Base-by-base conservation (phyloP, 2,797 vertebrate genomes). In the Todus mexicanus region DNA sequence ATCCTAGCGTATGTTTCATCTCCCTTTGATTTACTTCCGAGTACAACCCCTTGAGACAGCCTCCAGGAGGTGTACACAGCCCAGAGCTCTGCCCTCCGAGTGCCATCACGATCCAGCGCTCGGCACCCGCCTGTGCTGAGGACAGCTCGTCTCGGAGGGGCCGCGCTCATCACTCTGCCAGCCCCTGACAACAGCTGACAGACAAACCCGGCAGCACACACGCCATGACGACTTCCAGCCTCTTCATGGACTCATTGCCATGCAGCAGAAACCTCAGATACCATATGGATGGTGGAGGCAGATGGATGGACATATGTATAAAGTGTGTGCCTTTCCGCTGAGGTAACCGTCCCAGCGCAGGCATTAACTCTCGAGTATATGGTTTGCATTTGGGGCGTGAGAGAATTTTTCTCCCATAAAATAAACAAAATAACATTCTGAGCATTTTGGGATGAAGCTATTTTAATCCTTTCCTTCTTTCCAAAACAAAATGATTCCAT, bases 271-370 rank as follows among this genome's bases (percentile, higher is more conserved):
- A 48, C 9, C 45, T 56, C 31, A 6, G 92, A 5, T 42, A 31
- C 84, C 87, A 75, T 26, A 11, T 2, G 29, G 66, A 89, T 85
- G 4, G 5, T 71, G 73, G 21, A 87, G 92, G 95, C 97, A 97
- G 96, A 97, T 96, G 97, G 96, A 93, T 70, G 66, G 91, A 93
- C 95, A 95, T 82, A 84, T 90, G 97, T 54, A 76, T 88, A 54
- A 57, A 94, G 89, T 84, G 75, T 37, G 87, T 50, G 86, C 76
- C 25, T 35, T 89, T 87, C 95, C 56, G 45, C 86, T 73, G 91
- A 89, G 19, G 68, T 37, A 78, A 75, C 84, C 2, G 23, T 87
- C 95, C 90, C 90, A 20, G 90, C 5, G 10, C 87, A 85, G 95
- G 94, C 71, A 69, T 71, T 88, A 87, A 63, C 43, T 51, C 94